phyloP scores from a whole-genome alignment of 2,888 invertebrate genomes.

The Melipona beecheii region DNA sequence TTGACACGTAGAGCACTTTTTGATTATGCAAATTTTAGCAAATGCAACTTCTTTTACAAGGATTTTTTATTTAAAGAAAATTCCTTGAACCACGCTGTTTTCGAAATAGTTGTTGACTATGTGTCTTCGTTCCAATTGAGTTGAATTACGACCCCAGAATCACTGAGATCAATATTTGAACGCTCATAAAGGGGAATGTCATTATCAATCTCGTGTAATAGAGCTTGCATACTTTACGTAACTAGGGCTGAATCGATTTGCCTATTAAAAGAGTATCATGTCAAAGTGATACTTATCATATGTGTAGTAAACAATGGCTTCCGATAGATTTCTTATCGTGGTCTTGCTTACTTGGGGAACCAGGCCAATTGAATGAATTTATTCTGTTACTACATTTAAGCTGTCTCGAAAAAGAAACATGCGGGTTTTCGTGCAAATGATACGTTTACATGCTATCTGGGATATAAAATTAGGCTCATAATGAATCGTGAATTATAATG shows the following conservation, averaged over 20 bases:
- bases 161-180: constrained; percentile 1
- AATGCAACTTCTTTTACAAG: too few species aligned
- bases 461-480: not conserved
- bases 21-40: too few species aligned
- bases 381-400: constrained; percentile 2
- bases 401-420: not conserved
- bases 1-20: too few species aligned
- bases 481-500: not conserved
- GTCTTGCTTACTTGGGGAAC: not conserved
- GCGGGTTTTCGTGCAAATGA: not conserved
- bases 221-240: constrained; percentile 37
- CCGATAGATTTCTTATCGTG: constrained; percentile 22
- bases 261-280: constrained; percentile 1
- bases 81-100: not conserved
- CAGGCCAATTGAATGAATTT: constrained; percentile 11
- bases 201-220: constrained; percentile 31
- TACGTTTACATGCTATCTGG: not conserved
- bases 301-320: constrained; percentile 14
- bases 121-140: constrained; percentile 38
- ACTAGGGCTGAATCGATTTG: constrained; percentile 13
- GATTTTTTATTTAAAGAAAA: too few species aligned
- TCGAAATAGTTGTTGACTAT: not conserved
- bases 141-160: not conserved
- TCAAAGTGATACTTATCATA: constrained; percentile 16
- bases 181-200: constrained; percentile 32